phyloP scores from a whole-genome alignment of 2,797 vertebrate species.

The Sparus aurata region DNA sequence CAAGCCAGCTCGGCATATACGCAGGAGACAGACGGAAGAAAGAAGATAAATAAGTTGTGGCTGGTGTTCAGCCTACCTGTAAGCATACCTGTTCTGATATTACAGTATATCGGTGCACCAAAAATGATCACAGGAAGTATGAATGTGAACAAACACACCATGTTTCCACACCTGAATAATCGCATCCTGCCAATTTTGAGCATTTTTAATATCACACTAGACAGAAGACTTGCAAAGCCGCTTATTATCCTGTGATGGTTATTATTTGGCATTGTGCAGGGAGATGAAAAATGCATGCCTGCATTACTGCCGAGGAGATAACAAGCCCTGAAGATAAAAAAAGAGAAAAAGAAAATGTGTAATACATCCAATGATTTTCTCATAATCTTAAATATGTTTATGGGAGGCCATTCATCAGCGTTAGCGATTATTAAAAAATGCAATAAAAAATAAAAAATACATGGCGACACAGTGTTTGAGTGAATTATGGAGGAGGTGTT shows the following conservation, averaged over 20 bases:
- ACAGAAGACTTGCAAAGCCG: slow-evolving; percentile 48
- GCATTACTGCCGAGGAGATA: slow-evolving; percentile 57
- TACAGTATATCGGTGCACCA: background rate
- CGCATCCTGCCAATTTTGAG: slow-evolving; percentile 33
- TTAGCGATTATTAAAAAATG: slow-evolving; percentile 68
- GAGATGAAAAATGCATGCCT: slow-evolving; percentile 55
- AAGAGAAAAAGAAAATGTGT: slow-evolving; percentile 38
- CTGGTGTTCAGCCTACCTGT: slow-evolving; percentile 5
- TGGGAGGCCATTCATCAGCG: slow-evolving; percentile 65
- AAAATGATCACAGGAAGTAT: slow-evolving; percentile 11
- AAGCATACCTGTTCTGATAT: slow-evolving; percentile 5
- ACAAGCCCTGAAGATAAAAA: slow-evolving; percentile 48
- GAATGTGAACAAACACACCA: slow-evolving; percentile 12
- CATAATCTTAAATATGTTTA: slow-evolving; percentile 70
- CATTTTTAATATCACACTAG: slow-evolving; percentile 55
- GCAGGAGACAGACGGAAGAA: too few species aligned
- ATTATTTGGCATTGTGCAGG: slow-evolving; percentile 62
- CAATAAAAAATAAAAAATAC: slow-evolving; percentile 59
- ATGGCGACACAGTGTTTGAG: slow-evolving; percentile 47
- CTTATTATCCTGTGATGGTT: slow-evolving; percentile 40
- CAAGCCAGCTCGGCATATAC: background rate
- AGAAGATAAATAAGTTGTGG: too few species aligned
- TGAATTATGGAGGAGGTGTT: slow-evolving; percentile 67
- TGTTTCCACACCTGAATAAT: background rate
- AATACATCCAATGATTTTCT: slow-evolving; percentile 64